Base-by-base conservation (phyloP, 1,140 invertebrate species). In the Drosophila sechellia region DNA sequence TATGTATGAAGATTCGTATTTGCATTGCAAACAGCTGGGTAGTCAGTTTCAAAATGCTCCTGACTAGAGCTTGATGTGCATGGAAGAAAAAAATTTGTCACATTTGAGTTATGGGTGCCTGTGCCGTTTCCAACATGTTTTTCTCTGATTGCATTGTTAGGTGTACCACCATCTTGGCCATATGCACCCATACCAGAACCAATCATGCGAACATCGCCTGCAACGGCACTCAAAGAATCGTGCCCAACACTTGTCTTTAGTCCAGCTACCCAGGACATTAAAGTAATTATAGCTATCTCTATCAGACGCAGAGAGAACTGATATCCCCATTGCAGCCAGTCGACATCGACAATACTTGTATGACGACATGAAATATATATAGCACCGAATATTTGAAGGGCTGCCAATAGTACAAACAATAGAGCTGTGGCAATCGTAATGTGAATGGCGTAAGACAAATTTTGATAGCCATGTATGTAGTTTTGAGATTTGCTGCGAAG, bases 261-360 rank as follows among this genome's bases (percentile, higher is more conserved):
- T 77, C 96, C 96, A 50, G 96, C 95, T 3, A 97, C 96, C 94
- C 96, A 97, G 0, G 96, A 95, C 66, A 98, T 94, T 12, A 97
- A 93, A 8, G 95, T 95, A 70, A 97, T 96, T 76, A 98, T 96
- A 1, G 95, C 95, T 22, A 98, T 94, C 91, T 98, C 97, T 35
- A 98, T 94, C 0, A 98, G 93, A 17, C 97, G 94, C 31, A 97
- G 93, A 2, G 95, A 96, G 74, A 97, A 96, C 78, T 98, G 96
- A 93, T 97, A 98, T 11, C 96, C 95, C 96, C 97, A 98, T 94
- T 97, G 96, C 5, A 97, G 93, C 97, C 97, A 98, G 77, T 94
- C 94, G 37, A 94, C 77, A 27, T 92, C 91, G 0, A 79, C 57
- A 20, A 80, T 57, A 52, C 73, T 78, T 3, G 66, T 50, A 25